Conservation (phyloP, 1,140 invertebrate genomes). For the Eurosta solidaginis region DNA sequence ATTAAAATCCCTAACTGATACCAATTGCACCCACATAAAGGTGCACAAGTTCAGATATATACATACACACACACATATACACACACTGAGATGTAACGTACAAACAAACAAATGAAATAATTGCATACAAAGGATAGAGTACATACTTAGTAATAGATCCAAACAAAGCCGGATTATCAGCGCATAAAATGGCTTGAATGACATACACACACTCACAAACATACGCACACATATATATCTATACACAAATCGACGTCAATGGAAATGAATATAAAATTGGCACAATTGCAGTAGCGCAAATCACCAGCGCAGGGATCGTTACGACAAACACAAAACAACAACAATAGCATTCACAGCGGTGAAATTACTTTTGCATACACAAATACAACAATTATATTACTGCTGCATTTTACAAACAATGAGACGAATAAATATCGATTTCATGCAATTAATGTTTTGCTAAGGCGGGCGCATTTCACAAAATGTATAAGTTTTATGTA, state of each 20-base stretch:
- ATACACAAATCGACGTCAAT: neutral
- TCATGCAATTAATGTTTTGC: constrained; percentile 6
- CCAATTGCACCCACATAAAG: constrained; percentile 1
- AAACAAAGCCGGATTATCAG: neutral
- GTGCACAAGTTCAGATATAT: neutral
- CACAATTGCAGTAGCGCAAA: neutral
- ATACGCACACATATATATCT: neutral
- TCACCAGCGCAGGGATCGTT: neutral
- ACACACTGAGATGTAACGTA: too few relatives aligned
- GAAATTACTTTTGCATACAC: neutral
- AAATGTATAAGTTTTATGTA: neutral
- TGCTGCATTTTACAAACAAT: neutral
- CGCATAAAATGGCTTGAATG: neutral
- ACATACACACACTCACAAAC: neutral
- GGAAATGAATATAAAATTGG: neutral
- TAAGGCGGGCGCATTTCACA: neutral
- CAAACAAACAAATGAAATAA: neutral
- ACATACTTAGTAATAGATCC: neutral
- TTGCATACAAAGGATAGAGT: neutral
- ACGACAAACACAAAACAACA: neutral
- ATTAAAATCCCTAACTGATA: neutral
- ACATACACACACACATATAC: neutral
- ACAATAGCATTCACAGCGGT: neutral
- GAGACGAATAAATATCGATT: neutral
- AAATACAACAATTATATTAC: neutral